A percentile compares a stretch with the other conserved stretches of the same genome.
phyloP scores from a whole-genome alignment of 2,888 invertebrate species.

The Epinotia demarniana region DNA sequence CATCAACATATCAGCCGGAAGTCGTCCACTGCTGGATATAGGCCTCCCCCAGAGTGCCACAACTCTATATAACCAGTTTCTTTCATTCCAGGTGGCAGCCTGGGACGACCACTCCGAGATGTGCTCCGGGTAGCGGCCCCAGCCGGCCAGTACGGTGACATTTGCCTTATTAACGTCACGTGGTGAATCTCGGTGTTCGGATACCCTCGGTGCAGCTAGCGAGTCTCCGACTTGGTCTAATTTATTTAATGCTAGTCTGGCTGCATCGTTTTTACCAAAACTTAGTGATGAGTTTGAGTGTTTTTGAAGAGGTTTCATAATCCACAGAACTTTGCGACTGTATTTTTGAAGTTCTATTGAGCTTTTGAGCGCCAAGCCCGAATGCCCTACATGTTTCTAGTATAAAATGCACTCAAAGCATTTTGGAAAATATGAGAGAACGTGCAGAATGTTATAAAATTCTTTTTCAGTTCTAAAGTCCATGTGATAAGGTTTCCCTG shows the following conservation, averaged over 20 bases:
- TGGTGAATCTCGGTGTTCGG: conserved; percentile 42
- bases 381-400: too few species aligned
- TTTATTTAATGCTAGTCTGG: conserved; percentile 24
- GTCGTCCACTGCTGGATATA: too few species aligned
- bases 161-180: conserved; percentile 50
- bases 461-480: too few species aligned
- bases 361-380: too few species aligned
- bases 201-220: background rate
- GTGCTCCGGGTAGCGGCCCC: conserved; percentile 87
- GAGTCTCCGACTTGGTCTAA: conserved; percentile 18
- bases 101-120: conserved; percentile 96
- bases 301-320: background rate
- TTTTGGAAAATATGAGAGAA: too few species aligned
- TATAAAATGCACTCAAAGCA: too few species aligned
- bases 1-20: too few species aligned
- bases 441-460: too few species aligned
- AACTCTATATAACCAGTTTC: conserved; percentile 28
- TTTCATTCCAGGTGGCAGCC: conserved; percentile 88
- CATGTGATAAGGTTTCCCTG: too few species aligned
- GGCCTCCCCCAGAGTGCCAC: too few species aligned
- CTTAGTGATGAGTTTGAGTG: conserved; percentile 9
- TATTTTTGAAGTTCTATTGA: background rate
- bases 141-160: conserved; percentile 32
- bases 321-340: background rate
- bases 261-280: conserved; percentile 17